These are phyloP conservation scores for Menidia beryllina DNA, from an alignment of 2,113 vertebrate species.

Conservation along the genomic window DNA sequence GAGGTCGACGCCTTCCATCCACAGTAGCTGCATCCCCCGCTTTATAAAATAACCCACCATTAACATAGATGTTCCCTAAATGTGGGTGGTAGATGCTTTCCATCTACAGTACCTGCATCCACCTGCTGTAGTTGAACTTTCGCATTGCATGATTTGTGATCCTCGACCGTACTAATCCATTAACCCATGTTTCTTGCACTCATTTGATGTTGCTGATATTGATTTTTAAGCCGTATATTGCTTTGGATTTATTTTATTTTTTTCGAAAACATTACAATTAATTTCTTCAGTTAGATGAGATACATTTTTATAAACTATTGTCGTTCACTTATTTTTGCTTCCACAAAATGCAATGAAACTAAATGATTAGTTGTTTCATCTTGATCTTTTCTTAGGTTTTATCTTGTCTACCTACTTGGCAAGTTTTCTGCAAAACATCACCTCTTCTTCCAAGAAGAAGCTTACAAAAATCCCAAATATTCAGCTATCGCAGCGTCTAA, in stretches of 20 bases:
- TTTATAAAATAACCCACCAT: constrained; percentile 20
- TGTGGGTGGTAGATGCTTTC: constrained; percentile 28
- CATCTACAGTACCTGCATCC: not conserved
- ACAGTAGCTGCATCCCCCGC: constrained; percentile 5
- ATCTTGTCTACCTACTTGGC: no score
- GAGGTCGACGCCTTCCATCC: constrained; percentile 24
- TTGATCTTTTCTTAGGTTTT: not conserved
- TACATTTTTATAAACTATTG: no score
- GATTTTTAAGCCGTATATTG: not conserved
- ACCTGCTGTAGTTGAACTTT: constrained; percentile 49
- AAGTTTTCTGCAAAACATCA: no score
- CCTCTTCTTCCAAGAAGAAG: no score
- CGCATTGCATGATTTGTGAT: constrained; percentile 83
- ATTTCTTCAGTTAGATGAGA: no score
- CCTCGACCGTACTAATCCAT: constrained; percentile 3
- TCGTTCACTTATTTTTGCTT: not conserved
- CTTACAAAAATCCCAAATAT: no score
- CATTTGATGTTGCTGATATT: constrained; percentile 9
- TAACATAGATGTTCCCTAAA: constrained; percentile 6
- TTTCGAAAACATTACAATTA: no score
- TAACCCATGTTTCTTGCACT: constrained; percentile 68
- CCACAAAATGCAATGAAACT: not conserved
- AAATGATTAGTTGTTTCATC: not conserved
- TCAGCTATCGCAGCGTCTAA: no score
- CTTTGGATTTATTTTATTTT: not conserved